These are phyloP conservation scores for Malurus cyaneus DNA, from an alignment of 2,113 vertebrate species.

Conservation along the genomic window DNA sequence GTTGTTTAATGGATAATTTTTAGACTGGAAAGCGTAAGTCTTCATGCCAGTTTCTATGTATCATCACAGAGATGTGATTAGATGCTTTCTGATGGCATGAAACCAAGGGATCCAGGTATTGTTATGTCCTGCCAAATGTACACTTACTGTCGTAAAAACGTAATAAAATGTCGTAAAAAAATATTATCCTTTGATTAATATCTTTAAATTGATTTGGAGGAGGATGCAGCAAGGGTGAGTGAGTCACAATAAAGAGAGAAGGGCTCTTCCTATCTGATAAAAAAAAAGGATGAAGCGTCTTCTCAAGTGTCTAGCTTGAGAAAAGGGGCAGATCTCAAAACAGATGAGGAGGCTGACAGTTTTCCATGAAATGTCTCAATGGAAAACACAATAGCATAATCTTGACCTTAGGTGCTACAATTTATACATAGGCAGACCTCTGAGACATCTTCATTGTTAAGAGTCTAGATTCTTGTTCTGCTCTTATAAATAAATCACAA, in stretches of 20 bases:
- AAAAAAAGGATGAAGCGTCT: background rate
- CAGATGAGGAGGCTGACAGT: background rate
- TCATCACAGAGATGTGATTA: background rate
- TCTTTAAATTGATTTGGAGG: conserved; percentile 13
- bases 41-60: background rate
- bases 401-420: background rate
- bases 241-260: background rate
- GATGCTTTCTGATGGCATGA: background rate
- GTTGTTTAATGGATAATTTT: background rate
- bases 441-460: background rate
- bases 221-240: background rate
- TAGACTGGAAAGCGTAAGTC: background rate
- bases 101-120: background rate
- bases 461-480: background rate
- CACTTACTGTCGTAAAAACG: background rate
- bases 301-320: background rate
- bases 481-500: conserved; percentile 26
- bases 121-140: background rate
- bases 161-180: background rate
- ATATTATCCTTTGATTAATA: background rate
- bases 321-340: background rate
- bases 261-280: background rate
- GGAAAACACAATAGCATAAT: background rate
- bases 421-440: background rate
- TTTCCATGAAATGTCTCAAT: background rate